Evolutionary conservation across 1,140 invertebrate species (phyloP).

Genomic region (Drosophila novamexicana): DNA sequence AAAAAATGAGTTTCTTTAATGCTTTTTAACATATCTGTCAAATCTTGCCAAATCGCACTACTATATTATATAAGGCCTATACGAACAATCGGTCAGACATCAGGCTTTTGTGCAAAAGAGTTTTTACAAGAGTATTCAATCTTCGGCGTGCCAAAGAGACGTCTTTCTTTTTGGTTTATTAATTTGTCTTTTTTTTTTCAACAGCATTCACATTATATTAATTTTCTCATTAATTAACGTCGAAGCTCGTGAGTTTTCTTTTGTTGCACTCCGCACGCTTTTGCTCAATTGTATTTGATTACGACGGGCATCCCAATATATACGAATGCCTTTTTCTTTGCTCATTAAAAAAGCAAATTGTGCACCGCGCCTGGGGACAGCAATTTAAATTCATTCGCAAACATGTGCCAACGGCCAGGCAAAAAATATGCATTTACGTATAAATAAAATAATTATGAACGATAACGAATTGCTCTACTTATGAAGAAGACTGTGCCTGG

Average conservation of each 20-base stretch:
- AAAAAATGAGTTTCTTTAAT: too few species aligned
- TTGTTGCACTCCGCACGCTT: slow-evolving; percentile 24
- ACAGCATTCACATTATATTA: slow-evolving; percentile 57
- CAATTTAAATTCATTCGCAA: slow-evolving; percentile 49
- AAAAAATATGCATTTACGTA: background rate
- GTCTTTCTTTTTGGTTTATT: background rate
- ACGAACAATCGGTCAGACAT: too few species aligned
- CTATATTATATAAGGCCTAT: too few species aligned
- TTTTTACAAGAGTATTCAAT: background rate
- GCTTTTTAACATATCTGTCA: too few species aligned
- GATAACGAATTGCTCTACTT: background rate
- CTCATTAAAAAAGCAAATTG: slow-evolving; percentile 68
- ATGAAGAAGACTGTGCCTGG: background rate
- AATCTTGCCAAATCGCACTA: too few species aligned
- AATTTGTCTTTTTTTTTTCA: slow-evolving; percentile 16
- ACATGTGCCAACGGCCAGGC: slow-evolving; percentile 6
- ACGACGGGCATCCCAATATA: slow-evolving; percentile 50
- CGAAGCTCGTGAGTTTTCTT: slow-evolving; percentile 53
- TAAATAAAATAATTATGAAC: background rate
- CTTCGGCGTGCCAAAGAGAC: background rate
- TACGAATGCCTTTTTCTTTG: slow-evolving; percentile 30
- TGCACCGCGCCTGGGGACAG: slow-evolving; percentile 23
- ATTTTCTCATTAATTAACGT: slow-evolving; percentile 81
- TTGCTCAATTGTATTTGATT: slow-evolving; percentile 65
- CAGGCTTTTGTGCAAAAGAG: too few species aligned